Evolutionary conservation across 2,888 invertebrate genomes (phyloP).

Genomic region (Arrhopalites spinosus): DNA sequence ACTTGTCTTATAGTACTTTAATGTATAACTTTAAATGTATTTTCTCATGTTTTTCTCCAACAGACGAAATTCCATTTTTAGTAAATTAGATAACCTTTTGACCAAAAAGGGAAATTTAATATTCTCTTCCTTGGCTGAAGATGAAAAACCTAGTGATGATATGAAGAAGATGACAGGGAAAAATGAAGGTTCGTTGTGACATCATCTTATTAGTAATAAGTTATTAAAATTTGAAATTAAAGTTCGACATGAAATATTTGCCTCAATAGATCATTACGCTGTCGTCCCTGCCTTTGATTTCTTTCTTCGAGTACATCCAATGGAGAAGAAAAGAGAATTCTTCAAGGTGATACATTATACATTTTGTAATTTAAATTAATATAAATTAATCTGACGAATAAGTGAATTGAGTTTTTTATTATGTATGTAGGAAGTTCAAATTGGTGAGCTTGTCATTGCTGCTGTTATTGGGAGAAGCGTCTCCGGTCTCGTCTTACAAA

Average conservation of each 20-base stretch:
- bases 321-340: slow-evolving; percentile 77
- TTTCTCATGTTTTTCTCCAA: neutral
- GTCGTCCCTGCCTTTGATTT: slow-evolving; percentile 86
- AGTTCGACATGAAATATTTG: neutral
- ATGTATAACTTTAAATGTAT: neutral
- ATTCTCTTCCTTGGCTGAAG: slow-evolving; percentile 61
- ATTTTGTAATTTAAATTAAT: neutral
- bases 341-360: slow-evolving; percentile 68
- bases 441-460: slow-evolving; percentile 60
- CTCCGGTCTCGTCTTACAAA: slow-evolving; percentile 66
- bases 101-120: slow-evolving; percentile 80
- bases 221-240: neutral
- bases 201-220: neutral
- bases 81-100: slow-evolving; percentile 85
- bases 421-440: slow-evolving; percentile 58
- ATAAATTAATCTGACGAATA: neutral
- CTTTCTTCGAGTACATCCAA: slow-evolving; percentile 79
- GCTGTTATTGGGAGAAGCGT: slow-evolving; percentile 59
- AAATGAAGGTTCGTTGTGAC: slow-evolving; percentile 44
- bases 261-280: slow-evolving; percentile 65
- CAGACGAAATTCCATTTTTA: slow-evolving; percentile 61
- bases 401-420: slow-evolving; percentile 7
- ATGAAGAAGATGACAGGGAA: slow-evolving; percentile 44
- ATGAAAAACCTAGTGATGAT: slow-evolving; percentile 58
- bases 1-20: neutral